phyloP scores from a whole-genome alignment of 2,888 invertebrate genomes.

The Caenorhabditis sulstoni region DNA sequence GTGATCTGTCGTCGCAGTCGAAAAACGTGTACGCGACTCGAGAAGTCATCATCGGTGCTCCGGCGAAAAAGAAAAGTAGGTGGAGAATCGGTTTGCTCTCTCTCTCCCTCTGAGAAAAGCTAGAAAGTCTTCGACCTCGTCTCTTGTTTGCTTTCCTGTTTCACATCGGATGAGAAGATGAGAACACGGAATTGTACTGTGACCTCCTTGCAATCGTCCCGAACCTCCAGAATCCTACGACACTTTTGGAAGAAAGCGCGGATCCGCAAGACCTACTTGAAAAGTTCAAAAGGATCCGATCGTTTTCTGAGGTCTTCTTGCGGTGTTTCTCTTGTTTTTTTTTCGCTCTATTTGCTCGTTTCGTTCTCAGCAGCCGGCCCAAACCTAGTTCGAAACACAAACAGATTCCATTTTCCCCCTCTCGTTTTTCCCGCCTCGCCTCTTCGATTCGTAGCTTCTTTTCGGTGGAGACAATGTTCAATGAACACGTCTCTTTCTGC shows the following conservation, averaged over 20 bases:
- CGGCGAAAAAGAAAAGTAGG: constrained; percentile 44
- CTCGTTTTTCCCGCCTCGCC: constrained; percentile 1
- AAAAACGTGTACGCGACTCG: constrained; percentile 52
- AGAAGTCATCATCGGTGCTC: constrained; percentile 45
- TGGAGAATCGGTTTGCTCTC: constrained; percentile 8
- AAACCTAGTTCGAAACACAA: constrained; percentile 40
- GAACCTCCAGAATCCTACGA: background rate
- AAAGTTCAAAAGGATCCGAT: constrained; percentile 2
- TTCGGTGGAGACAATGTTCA: constrained; percentile 27
- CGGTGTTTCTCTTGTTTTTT: constrained; percentile 2
- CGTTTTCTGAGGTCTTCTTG: constrained; percentile 8
- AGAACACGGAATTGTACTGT: too few relatives aligned
- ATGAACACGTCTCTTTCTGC: constrained; percentile 17
- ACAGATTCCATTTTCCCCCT: background rate
- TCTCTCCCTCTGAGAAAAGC: background rate
- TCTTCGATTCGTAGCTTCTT: constrained; percentile 6
- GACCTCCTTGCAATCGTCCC: too few relatives aligned
- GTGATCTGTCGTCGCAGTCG: constrained; percentile 27
- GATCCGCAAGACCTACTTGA: background rate
- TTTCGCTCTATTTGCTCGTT: constrained; percentile 30
- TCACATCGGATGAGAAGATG: background rate
- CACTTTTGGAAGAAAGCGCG: background rate
- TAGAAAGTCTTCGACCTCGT: background rate
- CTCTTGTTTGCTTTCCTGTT: constrained; percentile 10
- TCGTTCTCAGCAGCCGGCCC: background rate